These are phyloP conservation scores for Ernsta delagoae DNA, from an alignment of 2,888 invertebrate genomes.

Conservation along the genomic window DNA sequence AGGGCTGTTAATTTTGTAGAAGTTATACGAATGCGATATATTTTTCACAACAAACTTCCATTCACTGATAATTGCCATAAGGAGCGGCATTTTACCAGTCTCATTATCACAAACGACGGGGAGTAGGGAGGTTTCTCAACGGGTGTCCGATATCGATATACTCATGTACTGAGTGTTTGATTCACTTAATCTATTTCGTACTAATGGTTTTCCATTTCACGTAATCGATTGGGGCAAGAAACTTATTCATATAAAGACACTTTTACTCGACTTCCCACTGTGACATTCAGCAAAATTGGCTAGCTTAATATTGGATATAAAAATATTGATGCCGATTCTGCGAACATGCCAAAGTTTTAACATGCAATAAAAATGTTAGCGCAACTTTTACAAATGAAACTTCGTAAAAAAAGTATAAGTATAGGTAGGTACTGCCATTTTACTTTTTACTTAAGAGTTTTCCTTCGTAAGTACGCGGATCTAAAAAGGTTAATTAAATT, in stretches of 20 bases:
- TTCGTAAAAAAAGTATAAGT: constrained; percentile 10
- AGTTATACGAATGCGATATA: neutral
- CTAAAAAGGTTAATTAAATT: no score
- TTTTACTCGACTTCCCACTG: constrained; percentile 28
- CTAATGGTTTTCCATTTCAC: constrained; percentile 46
- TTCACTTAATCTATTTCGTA: constrained; percentile 64
- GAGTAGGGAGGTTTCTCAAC: constrained; percentile 47
- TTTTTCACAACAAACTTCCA: constrained; percentile 40
- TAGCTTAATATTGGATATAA: constrained; percentile 26
- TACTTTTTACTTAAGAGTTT: no score
- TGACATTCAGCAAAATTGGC: constrained; percentile 28
- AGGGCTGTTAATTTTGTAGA: neutral
- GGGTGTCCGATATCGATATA: constrained; percentile 50
- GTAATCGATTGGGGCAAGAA: constrained; percentile 40
- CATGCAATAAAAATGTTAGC: constrained; percentile 33
- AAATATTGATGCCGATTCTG: constrained; percentile 27
- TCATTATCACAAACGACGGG: constrained; percentile 37
- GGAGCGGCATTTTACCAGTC: constrained; percentile 33
- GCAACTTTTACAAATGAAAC: constrained; percentile 17
- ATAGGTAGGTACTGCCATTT: no score
- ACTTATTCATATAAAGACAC: constrained; percentile 34
- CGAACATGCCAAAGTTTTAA: constrained; percentile 31
- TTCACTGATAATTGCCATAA: constrained; percentile 32
- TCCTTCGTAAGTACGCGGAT: no score
- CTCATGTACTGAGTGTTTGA: constrained; percentile 59